A percentile compares a stretch with the other conserved stretches of the same genome.
phyloP scores from a whole-genome alignment of 2,797 vertebrate species.

The Nannoperca obscura region DNA sequence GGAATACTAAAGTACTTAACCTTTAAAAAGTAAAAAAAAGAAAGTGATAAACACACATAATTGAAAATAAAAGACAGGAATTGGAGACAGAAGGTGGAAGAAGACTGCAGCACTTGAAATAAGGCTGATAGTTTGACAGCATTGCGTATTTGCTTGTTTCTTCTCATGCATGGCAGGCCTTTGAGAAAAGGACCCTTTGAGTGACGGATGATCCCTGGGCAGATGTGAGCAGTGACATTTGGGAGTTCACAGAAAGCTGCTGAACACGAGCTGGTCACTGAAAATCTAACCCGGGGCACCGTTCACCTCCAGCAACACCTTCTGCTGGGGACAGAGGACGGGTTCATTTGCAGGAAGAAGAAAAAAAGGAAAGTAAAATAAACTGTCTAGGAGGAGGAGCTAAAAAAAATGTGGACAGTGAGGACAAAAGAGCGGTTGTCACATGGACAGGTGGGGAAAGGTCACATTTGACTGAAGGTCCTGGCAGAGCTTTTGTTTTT shows the following conservation, averaged over 20 bases:
- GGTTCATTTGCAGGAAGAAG: slow-evolving; percentile 18
- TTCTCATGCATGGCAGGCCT: slow-evolving; percentile 24
- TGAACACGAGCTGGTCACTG: slow-evolving; percentile 12
- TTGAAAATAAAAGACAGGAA: not conserved
- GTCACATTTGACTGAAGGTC: slow-evolving; percentile 49
- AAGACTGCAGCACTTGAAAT: not conserved
- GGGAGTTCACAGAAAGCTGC: slow-evolving; percentile 35
- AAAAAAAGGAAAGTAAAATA: slow-evolving; percentile 8
- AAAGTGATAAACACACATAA: not conserved
- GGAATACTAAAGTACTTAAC: not conserved
- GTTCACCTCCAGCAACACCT: slow-evolving; percentile 18
- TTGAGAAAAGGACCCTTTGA: slow-evolving; percentile 31
- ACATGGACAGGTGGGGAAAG: slow-evolving; percentile 59
- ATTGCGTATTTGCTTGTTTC: slow-evolving; percentile 1
- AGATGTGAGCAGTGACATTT: slow-evolving; percentile 68
- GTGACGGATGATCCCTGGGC: slow-evolving; percentile 40
- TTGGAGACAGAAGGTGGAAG: not conserved
- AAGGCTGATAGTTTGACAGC: not conserved
- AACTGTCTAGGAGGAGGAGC: slow-evolving; percentile 15
- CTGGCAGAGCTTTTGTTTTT: slow-evolving; percentile 44
- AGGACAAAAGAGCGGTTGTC: slow-evolving; percentile 39
- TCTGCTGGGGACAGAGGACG: slow-evolving; percentile 5
- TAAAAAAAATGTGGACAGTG: slow-evolving; percentile 9
- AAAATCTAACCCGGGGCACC: slow-evolving; percentile 28
- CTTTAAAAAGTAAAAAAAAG: slow-evolving; percentile 6